Evolutionary conservation across 2,888 invertebrate genomes (phyloP).

Genomic region (Oscheius sp.): DNA sequence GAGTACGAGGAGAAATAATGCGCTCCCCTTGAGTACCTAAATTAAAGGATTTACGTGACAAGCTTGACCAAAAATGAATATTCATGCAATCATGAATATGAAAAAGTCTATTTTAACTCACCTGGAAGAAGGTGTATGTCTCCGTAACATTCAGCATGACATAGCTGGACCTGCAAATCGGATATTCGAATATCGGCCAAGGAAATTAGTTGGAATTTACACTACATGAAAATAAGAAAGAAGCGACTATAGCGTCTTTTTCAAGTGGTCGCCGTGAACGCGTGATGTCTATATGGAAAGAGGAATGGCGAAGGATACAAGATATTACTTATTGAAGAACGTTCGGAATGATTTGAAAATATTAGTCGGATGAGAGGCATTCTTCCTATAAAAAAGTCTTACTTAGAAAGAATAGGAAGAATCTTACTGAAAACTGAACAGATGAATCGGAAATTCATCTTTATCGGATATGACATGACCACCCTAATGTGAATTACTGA

Average conservation of each 20-base stretch:
- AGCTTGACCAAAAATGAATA: conserved; percentile 9
- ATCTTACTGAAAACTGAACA: no score
- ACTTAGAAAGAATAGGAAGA: no score
- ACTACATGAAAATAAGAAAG: background rate
- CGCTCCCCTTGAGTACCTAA: conserved; percentile 64
- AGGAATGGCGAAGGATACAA: no score
- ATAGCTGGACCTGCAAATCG: conserved; percentile 53
- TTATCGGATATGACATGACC: no score
- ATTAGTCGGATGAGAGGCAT: no score
- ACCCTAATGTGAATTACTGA: no score
- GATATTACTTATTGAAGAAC: no score
- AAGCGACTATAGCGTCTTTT: background rate
- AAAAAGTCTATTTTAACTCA: conserved; percentile 21
- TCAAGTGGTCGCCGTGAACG: background rate
- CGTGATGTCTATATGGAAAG: no score
- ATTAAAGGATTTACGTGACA: background rate
- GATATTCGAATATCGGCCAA: conserved; percentile 17
- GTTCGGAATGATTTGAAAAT: no score
- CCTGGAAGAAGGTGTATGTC: conserved; percentile 50
- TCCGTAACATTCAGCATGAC: conserved; percentile 49
- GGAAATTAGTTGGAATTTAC: background rate
- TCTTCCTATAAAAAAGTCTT: no score
- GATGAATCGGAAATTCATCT: no score
- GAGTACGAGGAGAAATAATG: conserved; percentile 65
- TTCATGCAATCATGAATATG: conserved; percentile 25